Conservation (phyloP, 1,140 invertebrate species). For the Hydropsyche tenuis region DNA sequence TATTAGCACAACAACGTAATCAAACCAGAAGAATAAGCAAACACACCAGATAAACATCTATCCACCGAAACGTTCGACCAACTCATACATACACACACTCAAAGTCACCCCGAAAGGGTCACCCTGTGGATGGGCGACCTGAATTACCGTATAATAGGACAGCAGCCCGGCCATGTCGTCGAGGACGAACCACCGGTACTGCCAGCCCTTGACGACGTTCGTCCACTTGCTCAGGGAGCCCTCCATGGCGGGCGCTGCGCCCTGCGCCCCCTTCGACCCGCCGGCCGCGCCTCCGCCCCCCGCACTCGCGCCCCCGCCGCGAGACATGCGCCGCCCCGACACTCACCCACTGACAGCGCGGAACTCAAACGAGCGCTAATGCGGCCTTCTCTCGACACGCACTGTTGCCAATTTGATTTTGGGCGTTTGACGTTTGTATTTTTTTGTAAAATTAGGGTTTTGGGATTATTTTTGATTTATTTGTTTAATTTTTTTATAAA, state of each 20-base stretch:
- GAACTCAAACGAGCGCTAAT: background rate
- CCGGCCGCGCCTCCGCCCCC: background rate
- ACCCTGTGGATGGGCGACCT: conserved; percentile 31
- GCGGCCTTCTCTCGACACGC: background rate
- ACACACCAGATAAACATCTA: too few species aligned
- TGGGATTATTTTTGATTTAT: too few species aligned
- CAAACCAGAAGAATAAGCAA: too few species aligned
- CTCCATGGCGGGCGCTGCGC: conserved; percentile 77
- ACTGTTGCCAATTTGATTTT: conserved; percentile 14
- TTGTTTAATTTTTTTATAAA: too few species aligned
- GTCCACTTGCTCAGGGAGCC: conserved; percentile 99
- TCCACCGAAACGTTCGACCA: too few species aligned
- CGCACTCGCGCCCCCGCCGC: background rate
- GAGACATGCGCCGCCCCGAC: background rate
- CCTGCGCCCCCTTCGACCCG: background rate
- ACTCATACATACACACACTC: background rate
- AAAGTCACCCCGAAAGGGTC: conserved; percentile 21
- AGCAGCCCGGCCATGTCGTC: conserved; percentile 94
- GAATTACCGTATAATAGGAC: conserved; percentile 95
- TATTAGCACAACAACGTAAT: too few species aligned
- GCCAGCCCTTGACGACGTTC: conserved; percentile 99
- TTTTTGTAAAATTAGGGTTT: too few species aligned
- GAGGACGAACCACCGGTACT: conserved; percentile 98
- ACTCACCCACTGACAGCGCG: background rate
- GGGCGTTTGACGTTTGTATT: background rate